Conservation (phyloP, 2,888 invertebrate species). For the Ametastegia equiseti region DNA sequence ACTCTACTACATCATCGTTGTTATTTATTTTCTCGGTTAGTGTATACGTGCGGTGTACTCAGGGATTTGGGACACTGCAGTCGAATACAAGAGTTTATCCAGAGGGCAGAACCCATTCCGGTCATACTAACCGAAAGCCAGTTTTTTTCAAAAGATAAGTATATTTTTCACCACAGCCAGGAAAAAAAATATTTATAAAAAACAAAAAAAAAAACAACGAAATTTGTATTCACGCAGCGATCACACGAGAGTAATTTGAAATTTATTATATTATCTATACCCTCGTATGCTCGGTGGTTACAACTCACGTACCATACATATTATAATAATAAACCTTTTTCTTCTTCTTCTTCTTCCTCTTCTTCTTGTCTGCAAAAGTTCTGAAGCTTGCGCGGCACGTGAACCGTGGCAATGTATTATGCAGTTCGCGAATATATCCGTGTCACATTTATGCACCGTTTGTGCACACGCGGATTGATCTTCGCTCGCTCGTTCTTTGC, state of each 20-base stretch:
- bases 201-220: too few species aligned
- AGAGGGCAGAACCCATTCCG: background rate
- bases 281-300: background rate
- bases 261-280: constrained; percentile 22
- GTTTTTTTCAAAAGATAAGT: background rate
- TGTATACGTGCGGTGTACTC: background rate
- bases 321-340: too few species aligned
- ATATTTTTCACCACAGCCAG: background rate
- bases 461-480: background rate
- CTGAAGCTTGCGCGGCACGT: background rate
- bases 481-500: too few species aligned
- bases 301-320: background rate
- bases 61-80: background rate
- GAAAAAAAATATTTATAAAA: too few species aligned
- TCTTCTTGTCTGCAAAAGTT: too few species aligned
- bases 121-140: background rate
- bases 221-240: constrained; percentile 12
- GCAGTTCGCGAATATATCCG: constrained; percentile 8
- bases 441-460: background rate
- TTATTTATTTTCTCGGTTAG: background rate
- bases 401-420: constrained; percentile 20
- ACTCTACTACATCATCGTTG: background rate
- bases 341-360: too few species aligned
- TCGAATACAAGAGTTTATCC: background rate
- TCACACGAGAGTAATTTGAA: background rate